A percentile compares a stretch with the other conserved stretches of the same genome.
phyloP scores from a whole-genome alignment of 2,888 invertebrate species.

The Bombyx huttoni region DNA sequence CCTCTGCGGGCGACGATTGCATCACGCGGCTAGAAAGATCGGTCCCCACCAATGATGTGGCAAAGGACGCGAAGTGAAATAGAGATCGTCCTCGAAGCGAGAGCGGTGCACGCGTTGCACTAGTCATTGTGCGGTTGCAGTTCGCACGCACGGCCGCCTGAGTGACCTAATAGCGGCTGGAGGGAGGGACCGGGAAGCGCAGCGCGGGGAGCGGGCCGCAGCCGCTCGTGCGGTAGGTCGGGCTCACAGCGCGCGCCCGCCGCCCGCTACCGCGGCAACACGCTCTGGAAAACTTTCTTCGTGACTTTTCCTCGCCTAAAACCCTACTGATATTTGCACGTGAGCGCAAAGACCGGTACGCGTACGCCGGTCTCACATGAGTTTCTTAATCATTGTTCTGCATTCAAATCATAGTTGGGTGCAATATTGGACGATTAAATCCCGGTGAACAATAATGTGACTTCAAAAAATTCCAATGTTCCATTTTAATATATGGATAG shows the following conservation, averaged over 20 bases:
- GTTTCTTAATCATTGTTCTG: constrained; percentile 10
- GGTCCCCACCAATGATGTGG: constrained; percentile 68
- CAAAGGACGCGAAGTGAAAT: constrained; percentile 69
- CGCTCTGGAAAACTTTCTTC: constrained; percentile 67
- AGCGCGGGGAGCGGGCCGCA: constrained; percentile 46
- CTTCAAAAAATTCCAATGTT: constrained; percentile 11
- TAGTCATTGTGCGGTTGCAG: constrained; percentile 68
- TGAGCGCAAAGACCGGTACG: constrained; percentile 21
- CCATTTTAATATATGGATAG: constrained; percentile 23
- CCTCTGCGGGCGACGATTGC: constrained; percentile 42
- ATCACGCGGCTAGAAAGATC: constrained; percentile 68
- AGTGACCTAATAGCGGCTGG: constrained; percentile 71
- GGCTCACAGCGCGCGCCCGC: constrained; percentile 63
- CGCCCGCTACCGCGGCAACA: constrained; percentile 48
- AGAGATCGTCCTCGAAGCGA: constrained; percentile 73
- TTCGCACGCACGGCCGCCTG: constrained; percentile 66
- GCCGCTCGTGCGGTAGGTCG: constrained; percentile 68
- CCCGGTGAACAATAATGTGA: constrained; percentile 31
- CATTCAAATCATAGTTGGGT: constrained; percentile 9
- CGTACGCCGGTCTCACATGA: constrained; percentile 13
- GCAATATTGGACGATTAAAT: constrained; percentile 8
- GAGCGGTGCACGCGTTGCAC: constrained; percentile 71
- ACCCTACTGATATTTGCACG: constrained; percentile 43
- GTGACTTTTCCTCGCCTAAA: constrained; percentile 64
- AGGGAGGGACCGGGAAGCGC: constrained; percentile 68